Evolutionary conservation across 2,113 vertebrate genomes (phyloP), one percentile per base, ranked within the genome.

Genomic region (Oryzias melastigma): DNA sequence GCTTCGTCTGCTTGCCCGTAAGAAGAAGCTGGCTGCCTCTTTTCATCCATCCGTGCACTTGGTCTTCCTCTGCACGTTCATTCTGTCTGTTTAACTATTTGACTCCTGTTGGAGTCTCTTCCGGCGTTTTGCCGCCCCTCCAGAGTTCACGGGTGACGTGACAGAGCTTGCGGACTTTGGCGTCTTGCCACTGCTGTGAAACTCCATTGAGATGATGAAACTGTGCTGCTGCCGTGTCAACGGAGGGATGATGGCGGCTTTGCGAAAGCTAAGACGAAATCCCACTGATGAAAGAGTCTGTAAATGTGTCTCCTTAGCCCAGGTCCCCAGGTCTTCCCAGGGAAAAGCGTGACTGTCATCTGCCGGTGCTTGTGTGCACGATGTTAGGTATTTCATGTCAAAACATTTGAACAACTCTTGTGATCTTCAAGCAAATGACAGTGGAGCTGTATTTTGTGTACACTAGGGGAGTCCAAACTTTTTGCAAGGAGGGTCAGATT

Each of bases 171-270:
- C 71, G 78, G 81, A 76, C 73, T 84, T 81, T 71, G 68, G 71
- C 73, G 80, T 73, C 73, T 66, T 68, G 71, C 78, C 74, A 77
- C 87, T 79, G 84, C 84, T 84, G 85, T 83, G 81, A 88, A 88
- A 84, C 77, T 82, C 79, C 79, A 88, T 86, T 87, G 73, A 75
- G 82, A 84, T 86, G 85, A 90, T 87, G 88, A 87, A 88, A 88
- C 78, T 78, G 84, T 10, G 13, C 67, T 63, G 77, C 80, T 71
- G 81, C 73, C 60, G 77, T 71, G 81, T 85, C 80, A 84, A 83
- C 73, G 80, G 75, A 83, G 80, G 85, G 85, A 84, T 48, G 69
- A 80, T 78, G 73, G 76, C 72, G 69, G 82, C 78, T 88, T 78
- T 81, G 80, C 66, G 5, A 77, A 76, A 71, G 68, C 71, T 80